A percentile compares a stretch with the other conserved stretches of the same genome.
phyloP scores from a whole-genome alignment of 2,888 invertebrate genomes.

The Chaetogeoica ovagalla region DNA sequence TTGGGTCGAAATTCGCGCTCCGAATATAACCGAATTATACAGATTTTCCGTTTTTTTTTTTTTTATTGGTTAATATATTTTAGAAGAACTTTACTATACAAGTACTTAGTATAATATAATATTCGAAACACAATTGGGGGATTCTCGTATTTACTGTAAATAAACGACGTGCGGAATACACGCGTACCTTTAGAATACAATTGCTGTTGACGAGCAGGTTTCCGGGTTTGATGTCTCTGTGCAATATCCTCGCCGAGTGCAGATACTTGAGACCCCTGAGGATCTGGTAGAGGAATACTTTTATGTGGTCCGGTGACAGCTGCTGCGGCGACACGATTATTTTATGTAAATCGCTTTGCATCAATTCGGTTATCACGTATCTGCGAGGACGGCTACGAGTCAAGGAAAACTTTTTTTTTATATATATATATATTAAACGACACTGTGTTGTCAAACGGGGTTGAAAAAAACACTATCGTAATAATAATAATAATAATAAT shows the following conservation, averaged over 20 bases:
- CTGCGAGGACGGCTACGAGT: slow-evolving; percentile 63
- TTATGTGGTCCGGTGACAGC: slow-evolving; percentile 98
- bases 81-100: too few species aligned
- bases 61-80: too few species aligned
- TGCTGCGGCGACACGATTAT: slow-evolving; percentile 99
- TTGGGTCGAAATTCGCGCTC: too few species aligned
- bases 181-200: slow-evolving; percentile 86
- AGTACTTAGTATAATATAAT: too few species aligned
- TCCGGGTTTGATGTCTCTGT: slow-evolving; percentile 98
- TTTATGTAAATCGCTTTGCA: slow-evolving; percentile 99
- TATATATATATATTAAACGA: too few species aligned
- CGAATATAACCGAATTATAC: too few species aligned
- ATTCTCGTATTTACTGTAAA: too few species aligned
- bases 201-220: slow-evolving; percentile 98
- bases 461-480: background rate
- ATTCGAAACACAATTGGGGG: too few species aligned
- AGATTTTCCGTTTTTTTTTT: too few species aligned
- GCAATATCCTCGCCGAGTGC: slow-evolving; percentile 96
- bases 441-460: background rate
- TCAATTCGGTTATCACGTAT: slow-evolving; percentile 98
- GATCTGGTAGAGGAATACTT: slow-evolving; percentile 99
- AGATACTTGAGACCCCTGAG: slow-evolving; percentile 97
- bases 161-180: slow-evolving; percentile 44
- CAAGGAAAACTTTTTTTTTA: slow-evolving; percentile 57
- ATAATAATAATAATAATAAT: background rate